Base-by-base conservation (phyloP, 2,888 invertebrate species). In the Galeopsomyia nigrocyanea region DNA sequence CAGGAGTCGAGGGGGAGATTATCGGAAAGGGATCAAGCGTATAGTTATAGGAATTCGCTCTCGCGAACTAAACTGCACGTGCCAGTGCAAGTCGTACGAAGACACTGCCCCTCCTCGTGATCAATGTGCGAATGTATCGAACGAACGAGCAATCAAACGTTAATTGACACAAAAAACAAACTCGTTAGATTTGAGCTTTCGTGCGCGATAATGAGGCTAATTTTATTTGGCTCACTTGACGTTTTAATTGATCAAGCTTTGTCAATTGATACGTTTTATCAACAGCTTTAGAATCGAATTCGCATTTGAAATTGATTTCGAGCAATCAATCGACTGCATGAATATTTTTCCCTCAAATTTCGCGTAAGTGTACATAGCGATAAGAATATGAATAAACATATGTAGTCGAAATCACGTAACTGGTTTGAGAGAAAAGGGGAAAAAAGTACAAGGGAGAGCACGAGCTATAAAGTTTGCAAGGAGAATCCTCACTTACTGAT, bases 21-120 rank as follows among this genome's bases (percentile, higher is more conserved):
- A 68, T 67, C 63, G 70, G 57, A 71, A 74, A 70, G 74, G 74
- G 71, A 74, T 71, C 74, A 71, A 68, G 67, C 49, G 51, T 67
- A 39, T 39, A 74, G 58, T 46, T 74, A n/a, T n/a, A 64, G 50
- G n/a, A 49, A 70, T 67, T 64, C 55, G 71, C 60, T 71, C 71
- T 60, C 50, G 60, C 61, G 53, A 39, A 70, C 10, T 39, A 39
- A 56, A 63, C 55, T 62, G 47, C 67, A 67, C 63, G 68, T 58
- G 63, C 66, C 70, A 67, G 56, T 68, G 63, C 58, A 19, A 64
- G 57, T 65, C 57, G 53, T 58, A 53, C 49, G 26, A 22, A 60
- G 68, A 65, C 56, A 69, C 56, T 66, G 63, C 26, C 63, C 21
- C n/a, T 46, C 50, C 16, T 21, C 50, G 7, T 19, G 46, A 56